Percentiles rank a stretch among this genome's conserved stretches.
phyloP scores from a whole-genome alignment of 2,113 vertebrate genomes.

The Myiagra hebetior region DNA sequence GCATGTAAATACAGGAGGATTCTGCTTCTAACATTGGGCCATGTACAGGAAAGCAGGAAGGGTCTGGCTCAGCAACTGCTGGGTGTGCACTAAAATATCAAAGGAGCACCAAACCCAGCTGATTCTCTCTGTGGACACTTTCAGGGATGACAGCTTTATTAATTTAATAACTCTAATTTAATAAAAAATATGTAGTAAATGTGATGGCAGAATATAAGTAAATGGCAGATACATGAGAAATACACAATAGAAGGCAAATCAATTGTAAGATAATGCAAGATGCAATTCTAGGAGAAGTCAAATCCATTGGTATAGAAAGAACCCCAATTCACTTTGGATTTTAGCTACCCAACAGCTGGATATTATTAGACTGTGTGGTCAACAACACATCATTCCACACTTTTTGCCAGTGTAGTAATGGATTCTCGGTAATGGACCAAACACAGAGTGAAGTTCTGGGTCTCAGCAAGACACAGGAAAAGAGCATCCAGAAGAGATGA shows the following conservation, averaged over 20 bases:
- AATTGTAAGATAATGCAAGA: neutral
- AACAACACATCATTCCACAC: neutral
- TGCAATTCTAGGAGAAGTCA: neutral
- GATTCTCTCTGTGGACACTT: neutral
- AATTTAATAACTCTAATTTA: neutral
- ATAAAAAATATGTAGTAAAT: neutral
- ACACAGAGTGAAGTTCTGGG: neutral
- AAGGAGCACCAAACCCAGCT: neutral
- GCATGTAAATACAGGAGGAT: neutral
- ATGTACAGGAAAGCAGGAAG: neutral
- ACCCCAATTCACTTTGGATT: neutral
- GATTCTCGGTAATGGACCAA: neutral
- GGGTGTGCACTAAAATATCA: neutral
- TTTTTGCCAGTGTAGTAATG: neutral
- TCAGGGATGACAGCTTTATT: neutral
- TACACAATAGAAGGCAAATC: neutral
- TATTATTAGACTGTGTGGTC: neutral
- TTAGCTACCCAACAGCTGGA: neutral
- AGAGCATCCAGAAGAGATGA: neutral
- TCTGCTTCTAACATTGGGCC: neutral
- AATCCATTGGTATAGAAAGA: neutral
- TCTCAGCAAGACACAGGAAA: neutral
- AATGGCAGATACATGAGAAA: neutral
- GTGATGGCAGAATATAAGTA: neutral
- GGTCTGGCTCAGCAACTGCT: neutral